phyloP scores from a whole-genome alignment of 2,113 vertebrate species.

The Chaetorhynchus papuensis region DNA sequence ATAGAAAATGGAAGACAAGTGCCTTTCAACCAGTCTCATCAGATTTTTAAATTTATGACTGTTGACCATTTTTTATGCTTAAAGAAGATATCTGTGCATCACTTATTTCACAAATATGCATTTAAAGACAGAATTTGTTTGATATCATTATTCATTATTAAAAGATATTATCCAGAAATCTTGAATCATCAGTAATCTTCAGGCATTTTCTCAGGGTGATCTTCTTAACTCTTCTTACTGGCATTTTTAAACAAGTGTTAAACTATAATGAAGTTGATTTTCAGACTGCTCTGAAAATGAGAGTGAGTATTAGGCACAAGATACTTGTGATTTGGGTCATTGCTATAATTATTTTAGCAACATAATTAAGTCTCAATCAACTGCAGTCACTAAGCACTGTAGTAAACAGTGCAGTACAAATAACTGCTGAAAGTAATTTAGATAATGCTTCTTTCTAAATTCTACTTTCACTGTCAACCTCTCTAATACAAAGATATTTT shows the following conservation, averaged over 20 bases:
- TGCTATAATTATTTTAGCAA: conserved; percentile 8
- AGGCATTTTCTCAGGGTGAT: neutral
- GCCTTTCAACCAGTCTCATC: neutral
- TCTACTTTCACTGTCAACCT: neutral
- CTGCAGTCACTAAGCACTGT: neutral
- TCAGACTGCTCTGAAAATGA: neutral
- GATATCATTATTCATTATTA: neutral
- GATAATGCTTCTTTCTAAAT: neutral
- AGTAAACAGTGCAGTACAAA: conserved; percentile 13
- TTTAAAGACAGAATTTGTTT: neutral
- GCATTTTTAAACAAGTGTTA: neutral
- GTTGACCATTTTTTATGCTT: neutral
- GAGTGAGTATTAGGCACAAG: neutral
- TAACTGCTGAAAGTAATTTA: conserved; percentile 28
- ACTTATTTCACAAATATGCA: neutral
- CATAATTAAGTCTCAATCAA: conserved; percentile 27
- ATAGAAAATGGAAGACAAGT: neutral
- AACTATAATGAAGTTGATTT: neutral
- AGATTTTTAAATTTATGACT: neutral
- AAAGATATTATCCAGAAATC: neutral
- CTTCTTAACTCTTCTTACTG: neutral
- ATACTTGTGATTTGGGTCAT: neutral
- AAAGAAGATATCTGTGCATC: neutral
- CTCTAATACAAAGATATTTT: neutral
- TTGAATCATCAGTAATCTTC: neutral